Conservation (phyloP, 2,113 vertebrate species). For the Artemisiospiza belli region DNA sequence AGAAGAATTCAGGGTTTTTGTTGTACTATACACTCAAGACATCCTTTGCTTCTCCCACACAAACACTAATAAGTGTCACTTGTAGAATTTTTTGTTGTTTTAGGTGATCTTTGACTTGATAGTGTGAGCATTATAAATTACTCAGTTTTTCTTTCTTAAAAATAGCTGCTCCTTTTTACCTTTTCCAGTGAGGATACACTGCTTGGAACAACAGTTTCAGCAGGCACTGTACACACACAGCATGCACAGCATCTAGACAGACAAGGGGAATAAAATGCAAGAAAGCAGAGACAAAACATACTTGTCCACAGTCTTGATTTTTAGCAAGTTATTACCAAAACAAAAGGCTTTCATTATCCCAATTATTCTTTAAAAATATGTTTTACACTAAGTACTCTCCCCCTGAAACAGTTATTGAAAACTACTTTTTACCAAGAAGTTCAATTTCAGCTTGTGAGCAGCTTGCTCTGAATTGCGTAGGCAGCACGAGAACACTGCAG, state of each 20-base stretch:
- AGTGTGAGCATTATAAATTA: background rate
- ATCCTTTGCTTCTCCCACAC: background rate
- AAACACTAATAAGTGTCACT: background rate
- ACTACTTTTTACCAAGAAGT: background rate
- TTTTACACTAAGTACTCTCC: background rate
- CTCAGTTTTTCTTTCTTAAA: background rate
- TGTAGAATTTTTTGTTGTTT: background rate
- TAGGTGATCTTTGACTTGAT: background rate
- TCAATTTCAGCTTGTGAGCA: background rate
- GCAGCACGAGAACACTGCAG: background rate
- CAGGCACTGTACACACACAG: background rate
- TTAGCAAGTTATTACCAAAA: background rate
- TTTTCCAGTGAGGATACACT: background rate
- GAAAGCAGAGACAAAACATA: background rate
- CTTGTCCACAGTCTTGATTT: background rate
- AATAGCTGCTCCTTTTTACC: background rate
- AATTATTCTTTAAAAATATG: background rate
- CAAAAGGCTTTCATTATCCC: background rate
- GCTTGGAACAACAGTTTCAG: background rate
- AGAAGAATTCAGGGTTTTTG: background rate
- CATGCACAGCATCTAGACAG: background rate
- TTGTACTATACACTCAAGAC: background rate
- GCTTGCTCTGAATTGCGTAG: slow-evolving; percentile 1
- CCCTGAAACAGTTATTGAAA: slow-evolving; percentile 16
- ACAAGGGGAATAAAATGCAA: background rate